Conservation (phyloP, 2,888 invertebrate genomes). For the Deilephila porcellus region DNA sequence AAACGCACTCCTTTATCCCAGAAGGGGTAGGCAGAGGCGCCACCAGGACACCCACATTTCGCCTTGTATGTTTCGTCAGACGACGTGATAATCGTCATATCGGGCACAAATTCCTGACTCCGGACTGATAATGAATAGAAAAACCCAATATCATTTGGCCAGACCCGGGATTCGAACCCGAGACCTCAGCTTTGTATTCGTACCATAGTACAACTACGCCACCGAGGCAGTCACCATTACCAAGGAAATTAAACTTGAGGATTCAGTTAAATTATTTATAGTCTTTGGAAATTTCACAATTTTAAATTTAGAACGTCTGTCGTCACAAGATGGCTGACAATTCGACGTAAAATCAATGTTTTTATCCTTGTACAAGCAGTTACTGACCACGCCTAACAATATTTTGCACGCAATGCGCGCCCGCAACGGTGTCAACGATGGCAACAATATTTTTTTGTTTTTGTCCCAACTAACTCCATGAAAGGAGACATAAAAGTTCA, state of each 20-base stretch:
- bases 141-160: too few relatives aligned
- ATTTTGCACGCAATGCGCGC: background rate
- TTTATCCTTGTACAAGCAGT: background rate
- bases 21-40: too few relatives aligned
- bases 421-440: background rate
- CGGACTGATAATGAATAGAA: too few relatives aligned
- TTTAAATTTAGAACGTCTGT: background rate
- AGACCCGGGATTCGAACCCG: too few relatives aligned
- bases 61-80: too few relatives aligned
- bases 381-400: conserved; percentile 19
- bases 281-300: background rate
- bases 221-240: too few relatives aligned
- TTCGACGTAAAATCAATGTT: background rate
- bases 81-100: too few relatives aligned
- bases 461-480: background rate
- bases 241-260: background rate
- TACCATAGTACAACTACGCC: too few relatives aligned
- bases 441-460: background rate
- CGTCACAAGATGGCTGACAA: background rate
- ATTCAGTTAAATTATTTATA: background rate
- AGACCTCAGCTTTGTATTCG: too few relatives aligned
- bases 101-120: too few relatives aligned
- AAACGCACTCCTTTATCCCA: too few relatives aligned
- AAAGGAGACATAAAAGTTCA: background rate
- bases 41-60: too few relatives aligned